Percentiles rank a stretch among this genome's conserved stretches.
Evolutionary conservation across 2,888 invertebrate species (phyloP).

Genomic region (Scotopteryx bipunctaria): DNA sequence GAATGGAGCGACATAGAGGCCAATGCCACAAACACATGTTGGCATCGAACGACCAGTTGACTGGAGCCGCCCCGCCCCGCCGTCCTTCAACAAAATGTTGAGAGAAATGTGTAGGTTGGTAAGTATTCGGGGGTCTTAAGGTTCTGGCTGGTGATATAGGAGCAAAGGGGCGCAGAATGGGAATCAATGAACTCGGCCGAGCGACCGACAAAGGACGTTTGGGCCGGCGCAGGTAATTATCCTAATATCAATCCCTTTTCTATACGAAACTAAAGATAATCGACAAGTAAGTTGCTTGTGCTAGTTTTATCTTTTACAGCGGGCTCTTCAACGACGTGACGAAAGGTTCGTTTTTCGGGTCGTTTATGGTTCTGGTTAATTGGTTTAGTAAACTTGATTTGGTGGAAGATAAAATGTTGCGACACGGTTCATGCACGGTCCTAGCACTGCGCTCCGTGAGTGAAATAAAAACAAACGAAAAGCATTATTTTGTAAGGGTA

Average conservation of each 20-base stretch:
- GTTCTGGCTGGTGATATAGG: slow-evolving; percentile 57
- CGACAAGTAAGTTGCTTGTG: slow-evolving; percentile 29
- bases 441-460: no score
- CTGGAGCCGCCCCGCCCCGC: slow-evolving; percentile 54
- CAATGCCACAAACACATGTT: slow-evolving; percentile 79
- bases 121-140: slow-evolving; percentile 46
- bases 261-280: slow-evolving; percentile 47
- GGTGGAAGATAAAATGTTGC: no score
- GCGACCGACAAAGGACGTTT: slow-evolving; percentile 80
- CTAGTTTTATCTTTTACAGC: slow-evolving; percentile 11
- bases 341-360: slow-evolving; percentile 6
- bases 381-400: not conserved
- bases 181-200: slow-evolving; percentile 80
- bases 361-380: not conserved
- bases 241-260: slow-evolving; percentile 73
- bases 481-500: no score
- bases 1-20: slow-evolving; percentile 54
- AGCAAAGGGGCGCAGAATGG: slow-evolving; percentile 74
- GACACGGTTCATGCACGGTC: no score
- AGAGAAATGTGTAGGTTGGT: slow-evolving; percentile 29
- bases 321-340: slow-evolving; percentile 6
- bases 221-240: slow-evolving; percentile 78
- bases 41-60: slow-evolving; percentile 53
- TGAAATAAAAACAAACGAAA: no score
- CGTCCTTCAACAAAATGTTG: slow-evolving; percentile 23